phyloP scores from a whole-genome alignment of 2,888 invertebrate species.

The Caradrina kadenii region DNA sequence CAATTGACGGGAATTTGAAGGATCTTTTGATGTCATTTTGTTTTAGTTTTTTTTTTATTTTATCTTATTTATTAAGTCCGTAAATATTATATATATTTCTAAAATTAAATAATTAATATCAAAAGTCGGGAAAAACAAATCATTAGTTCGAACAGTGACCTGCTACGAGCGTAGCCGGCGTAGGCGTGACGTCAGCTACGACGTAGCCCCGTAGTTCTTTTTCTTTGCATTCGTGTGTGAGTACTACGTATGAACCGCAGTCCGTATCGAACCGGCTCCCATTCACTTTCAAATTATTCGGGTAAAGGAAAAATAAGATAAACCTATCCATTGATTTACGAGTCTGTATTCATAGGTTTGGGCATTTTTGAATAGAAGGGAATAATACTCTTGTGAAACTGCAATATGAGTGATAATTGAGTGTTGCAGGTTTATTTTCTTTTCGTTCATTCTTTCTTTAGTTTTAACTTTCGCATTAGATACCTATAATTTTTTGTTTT shows the following conservation, averaged over 20 bases:
- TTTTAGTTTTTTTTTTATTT: too few species aligned
- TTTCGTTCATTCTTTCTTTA: too few species aligned
- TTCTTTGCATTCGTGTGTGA: slow-evolving; percentile 29
- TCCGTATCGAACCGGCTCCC: slow-evolving; percentile 27
- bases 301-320: slow-evolving; percentile 41
- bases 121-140: neutral
- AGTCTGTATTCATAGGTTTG: slow-evolving; percentile 16
- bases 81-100: too few species aligned
- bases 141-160: slow-evolving; percentile 13
- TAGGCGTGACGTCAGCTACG: slow-evolving; percentile 56
- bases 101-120: too few species aligned
- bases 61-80: too few species aligned
- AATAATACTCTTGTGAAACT: neutral
- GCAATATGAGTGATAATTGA: neutral
- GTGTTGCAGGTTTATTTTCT: too few species aligned
- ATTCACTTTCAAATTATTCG: slow-evolving; percentile 55
- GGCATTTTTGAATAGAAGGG: neutral
- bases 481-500: too few species aligned
- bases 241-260: slow-evolving; percentile 32
- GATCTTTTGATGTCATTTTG: too few species aligned
- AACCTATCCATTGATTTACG: slow-evolving; percentile 28
- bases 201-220: slow-evolving; percentile 47
- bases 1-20: too few species aligned
- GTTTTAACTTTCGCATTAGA: too few species aligned
- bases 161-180: slow-evolving; percentile 46